phyloP scores from a whole-genome alignment of 2,113 vertebrate species.

The Naja naja region DNA sequence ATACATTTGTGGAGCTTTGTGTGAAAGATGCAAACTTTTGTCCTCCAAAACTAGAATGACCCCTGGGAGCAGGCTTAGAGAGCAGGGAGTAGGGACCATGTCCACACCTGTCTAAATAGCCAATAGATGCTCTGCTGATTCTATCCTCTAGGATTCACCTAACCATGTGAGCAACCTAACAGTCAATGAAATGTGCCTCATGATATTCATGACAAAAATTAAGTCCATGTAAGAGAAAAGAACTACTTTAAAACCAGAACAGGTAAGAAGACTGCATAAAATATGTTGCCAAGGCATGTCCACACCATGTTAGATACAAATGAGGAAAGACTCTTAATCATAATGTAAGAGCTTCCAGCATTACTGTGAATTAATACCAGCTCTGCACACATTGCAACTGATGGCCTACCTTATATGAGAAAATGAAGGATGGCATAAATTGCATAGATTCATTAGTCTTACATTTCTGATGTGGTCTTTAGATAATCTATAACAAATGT shows the following conservation, averaged over 20 bases:
- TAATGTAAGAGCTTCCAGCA: not conserved
- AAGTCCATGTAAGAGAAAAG: not conserved
- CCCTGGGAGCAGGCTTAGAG: not conserved
- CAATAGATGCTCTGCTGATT: not conserved
- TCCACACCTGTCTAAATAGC: not conserved
- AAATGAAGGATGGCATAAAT: not conserved
- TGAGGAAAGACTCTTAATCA: not conserved
- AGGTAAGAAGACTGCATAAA: not conserved
- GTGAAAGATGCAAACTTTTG: not conserved
- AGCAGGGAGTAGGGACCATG: not conserved
- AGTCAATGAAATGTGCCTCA: not conserved
- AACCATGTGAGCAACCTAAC: not conserved
- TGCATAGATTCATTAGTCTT: not conserved
- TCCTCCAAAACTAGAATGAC: not conserved
- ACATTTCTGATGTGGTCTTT: not conserved
- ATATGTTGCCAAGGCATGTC: not conserved
- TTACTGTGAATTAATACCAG: not conserved
- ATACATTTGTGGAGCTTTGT: not conserved
- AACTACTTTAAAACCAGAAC: not conserved
- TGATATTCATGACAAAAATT: not conserved
- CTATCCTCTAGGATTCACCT: not conserved
- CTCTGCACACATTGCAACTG: not conserved
- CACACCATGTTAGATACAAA: not conserved
- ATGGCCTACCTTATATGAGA: not conserved
- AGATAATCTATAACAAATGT: not conserved